phyloP scores from a whole-genome alignment of 2,797 vertebrate species.

The Aythya fuligula region DNA sequence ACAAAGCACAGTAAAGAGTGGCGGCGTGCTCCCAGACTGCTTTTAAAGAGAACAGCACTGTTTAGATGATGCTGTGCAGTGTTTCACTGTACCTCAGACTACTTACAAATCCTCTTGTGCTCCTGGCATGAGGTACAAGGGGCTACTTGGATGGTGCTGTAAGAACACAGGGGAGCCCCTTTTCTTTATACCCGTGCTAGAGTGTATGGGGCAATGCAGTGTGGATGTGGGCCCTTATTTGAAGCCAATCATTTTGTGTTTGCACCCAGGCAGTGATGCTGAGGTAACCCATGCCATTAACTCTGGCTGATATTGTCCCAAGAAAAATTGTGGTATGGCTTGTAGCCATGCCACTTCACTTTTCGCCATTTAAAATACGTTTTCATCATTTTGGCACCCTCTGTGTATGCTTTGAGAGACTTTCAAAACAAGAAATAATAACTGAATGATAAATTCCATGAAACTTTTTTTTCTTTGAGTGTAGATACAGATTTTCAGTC shows the following conservation, averaged over 20 bases:
- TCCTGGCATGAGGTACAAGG: background rate
- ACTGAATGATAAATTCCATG: background rate
- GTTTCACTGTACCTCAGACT: background rate
- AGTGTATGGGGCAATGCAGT: accelerated
- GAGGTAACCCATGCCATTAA: background rate
- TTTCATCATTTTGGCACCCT: background rate
- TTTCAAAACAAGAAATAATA: background rate
- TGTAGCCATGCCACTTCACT: background rate
- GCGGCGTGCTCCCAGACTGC: background rate
- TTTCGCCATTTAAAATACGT: background rate
- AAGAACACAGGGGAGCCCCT: background rate
- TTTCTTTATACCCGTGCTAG: background rate
- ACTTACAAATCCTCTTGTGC: background rate
- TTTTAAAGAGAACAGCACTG: background rate
- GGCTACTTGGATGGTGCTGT: background rate
- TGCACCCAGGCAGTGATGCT: accelerated
- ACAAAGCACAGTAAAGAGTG: background rate
- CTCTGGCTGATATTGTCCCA: background rate
- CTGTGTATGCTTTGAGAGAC: background rate
- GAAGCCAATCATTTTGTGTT: background rate
- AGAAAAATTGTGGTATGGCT: background rate
- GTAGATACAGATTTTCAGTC: background rate
- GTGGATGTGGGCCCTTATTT: too few relatives aligned
- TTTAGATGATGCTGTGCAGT: background rate
- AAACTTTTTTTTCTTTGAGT: background rate